Conservation (phyloP, 1,140 invertebrate species). For the Drepana arcuata region DNA sequence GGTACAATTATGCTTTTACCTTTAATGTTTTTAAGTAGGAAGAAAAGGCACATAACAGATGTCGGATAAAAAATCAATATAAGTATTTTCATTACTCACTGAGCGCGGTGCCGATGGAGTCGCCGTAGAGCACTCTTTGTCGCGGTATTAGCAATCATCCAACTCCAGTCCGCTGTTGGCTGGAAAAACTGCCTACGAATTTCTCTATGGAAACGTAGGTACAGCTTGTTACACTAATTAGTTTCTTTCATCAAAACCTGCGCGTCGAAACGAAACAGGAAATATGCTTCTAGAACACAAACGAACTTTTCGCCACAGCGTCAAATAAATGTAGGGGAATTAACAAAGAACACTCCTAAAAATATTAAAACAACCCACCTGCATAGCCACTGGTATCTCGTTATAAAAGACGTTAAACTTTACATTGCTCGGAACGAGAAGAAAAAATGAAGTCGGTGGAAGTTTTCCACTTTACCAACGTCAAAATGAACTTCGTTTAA, state of each 20-base stretch:
- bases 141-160: conserved; percentile 56
- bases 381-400: conserved; percentile 24
- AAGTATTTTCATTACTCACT: conserved; percentile 36
- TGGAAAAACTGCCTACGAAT: conserved; percentile 36
- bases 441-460: conserved; percentile 38
- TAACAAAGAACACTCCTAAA: conserved; percentile 11
- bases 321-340: too few species aligned
- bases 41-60: too few species aligned
- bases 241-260: conserved; percentile 39
- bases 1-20: too few species aligned
- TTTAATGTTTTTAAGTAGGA: too few species aligned
- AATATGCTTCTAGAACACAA: conserved; percentile 26
- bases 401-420: conserved; percentile 48
- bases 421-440: conserved; percentile 35
- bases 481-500: conserved; percentile 55
- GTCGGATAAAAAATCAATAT: too few species aligned
- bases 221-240: conserved; percentile 35
- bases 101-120: conserved; percentile 30
- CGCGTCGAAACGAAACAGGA: conserved; percentile 39
- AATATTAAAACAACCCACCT: conserved; percentile 9
- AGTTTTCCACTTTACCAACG: conserved; percentile 60
- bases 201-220: conserved; percentile 49
- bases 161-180: conserved; percentile 17
- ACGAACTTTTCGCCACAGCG: conserved; percentile 10
- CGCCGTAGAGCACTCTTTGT: conserved; percentile 48